A percentile compares a stretch with the other conserved stretches of the same genome.
These are phyloP conservation scores for Enteromius radiatus DNA, from an alignment of 2,797 vertebrate genomes.

Conservation along the genomic window DNA sequence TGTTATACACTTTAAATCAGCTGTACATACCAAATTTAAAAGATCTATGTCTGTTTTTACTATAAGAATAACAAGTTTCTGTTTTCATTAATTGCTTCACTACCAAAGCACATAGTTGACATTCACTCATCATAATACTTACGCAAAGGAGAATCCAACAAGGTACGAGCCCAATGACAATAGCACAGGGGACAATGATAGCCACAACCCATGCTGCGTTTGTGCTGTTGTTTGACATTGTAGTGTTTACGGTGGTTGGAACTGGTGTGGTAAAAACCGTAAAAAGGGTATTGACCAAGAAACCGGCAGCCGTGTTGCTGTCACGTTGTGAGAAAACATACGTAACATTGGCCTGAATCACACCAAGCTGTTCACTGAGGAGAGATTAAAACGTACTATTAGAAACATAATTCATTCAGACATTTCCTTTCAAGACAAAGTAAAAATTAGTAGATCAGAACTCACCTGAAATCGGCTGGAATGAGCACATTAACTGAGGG, in stretches of 20 bases:
- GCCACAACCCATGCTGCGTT: slow-evolving; percentile 54
- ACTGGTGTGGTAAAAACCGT: not conserved
- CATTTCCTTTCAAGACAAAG: not conserved
- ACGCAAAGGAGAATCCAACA: slow-evolving; percentile 64
- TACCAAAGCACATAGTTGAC: not conserved
- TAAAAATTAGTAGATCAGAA: not conserved
- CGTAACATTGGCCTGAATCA: slow-evolving; percentile 6
- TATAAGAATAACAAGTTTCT: not conserved
- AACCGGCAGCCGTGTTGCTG: not conserved
- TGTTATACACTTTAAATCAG: not conserved
- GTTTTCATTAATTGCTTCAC: not conserved
- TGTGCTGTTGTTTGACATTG: not conserved
- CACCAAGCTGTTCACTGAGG: not conserved
- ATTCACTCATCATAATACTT: slow-evolving; percentile 30
- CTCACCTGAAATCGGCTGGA: not conserved
- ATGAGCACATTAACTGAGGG: not conserved
- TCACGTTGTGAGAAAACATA: slow-evolving; percentile 7
- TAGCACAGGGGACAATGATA: slow-evolving; percentile 62
- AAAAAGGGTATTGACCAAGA: not conserved
- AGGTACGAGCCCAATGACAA: slow-evolving; percentile 53
- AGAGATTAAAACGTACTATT: not conserved
- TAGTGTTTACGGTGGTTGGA: not conserved
- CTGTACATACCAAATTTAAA: not conserved
- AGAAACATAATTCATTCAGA: not conserved
- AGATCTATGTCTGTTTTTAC: not conserved